Conservation (phyloP, 2,888 invertebrate species). For the Polydrusus pterygomalis region DNA sequence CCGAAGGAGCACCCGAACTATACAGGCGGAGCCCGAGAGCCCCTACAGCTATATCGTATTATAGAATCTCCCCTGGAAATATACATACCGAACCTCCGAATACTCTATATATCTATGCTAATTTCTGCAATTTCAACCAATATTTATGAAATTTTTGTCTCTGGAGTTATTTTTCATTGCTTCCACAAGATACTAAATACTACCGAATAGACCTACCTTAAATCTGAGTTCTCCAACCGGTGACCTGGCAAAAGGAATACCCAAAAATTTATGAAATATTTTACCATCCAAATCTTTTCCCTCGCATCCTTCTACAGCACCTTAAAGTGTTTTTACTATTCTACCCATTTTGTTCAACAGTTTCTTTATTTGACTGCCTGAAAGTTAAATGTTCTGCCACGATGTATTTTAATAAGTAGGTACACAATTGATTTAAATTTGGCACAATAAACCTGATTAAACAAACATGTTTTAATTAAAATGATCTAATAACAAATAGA, state of each 20-base stretch:
- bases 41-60: no score
- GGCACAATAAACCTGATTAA: neutral
- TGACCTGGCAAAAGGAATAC: slow-evolving; percentile 56
- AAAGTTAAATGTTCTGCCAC: neutral
- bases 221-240: slow-evolving; percentile 55
- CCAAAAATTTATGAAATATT: slow-evolving; percentile 48
- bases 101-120: no score
- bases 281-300: slow-evolving; percentile 42
- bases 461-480: neutral
- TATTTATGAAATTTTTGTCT: no score
- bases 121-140: no score
- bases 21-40: no score
- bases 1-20: no score
- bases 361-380: neutral
- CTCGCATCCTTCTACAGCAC: slow-evolving; percentile 35
- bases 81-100: no score
- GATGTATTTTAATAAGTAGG: neutral
- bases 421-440: neutral
- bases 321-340: slow-evolving; percentile 46
- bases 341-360: slow-evolving; percentile 14
- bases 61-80: no score
- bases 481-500: neutral
- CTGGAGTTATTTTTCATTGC: no score
- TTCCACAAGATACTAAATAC: no score
- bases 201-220: slow-evolving; percentile 43